Conservation (phyloP, 2,888 invertebrate genomes). For the Acleris laterana region DNA sequence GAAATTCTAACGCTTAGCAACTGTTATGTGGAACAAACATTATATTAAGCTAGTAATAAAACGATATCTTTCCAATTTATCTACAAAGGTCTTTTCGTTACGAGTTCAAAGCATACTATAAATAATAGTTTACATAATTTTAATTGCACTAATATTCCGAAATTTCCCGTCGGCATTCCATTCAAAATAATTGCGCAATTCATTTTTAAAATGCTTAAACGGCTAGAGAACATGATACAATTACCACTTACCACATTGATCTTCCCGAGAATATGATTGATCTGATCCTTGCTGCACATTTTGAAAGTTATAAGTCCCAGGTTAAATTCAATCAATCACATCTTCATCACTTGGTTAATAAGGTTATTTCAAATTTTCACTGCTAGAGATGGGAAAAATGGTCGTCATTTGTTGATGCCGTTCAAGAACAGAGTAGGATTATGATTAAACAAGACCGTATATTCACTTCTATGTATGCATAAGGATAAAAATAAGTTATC, state of each 20-base stretch:
- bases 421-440: not conserved
- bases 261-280: constrained; percentile 89
- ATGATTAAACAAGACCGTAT: not conserved
- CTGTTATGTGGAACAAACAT: constrained; percentile 14
- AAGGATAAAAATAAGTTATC: too few relatives aligned
- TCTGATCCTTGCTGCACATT: constrained; percentile 89
- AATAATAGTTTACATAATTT: constrained; percentile 14
- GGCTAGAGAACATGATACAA: constrained; percentile 5
- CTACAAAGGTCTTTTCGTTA: constrained; percentile 12
- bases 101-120: not conserved
- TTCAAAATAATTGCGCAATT: not conserved
- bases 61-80: constrained; percentile 22
- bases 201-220: not conserved
- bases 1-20: constrained; percentile 6
- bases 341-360: constrained; percentile 45
- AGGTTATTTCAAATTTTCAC: constrained; percentile 18
- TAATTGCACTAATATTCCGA: not conserved
- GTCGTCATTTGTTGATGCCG: constrained; percentile 16
- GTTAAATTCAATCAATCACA: constrained; percentile 62
- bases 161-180: not conserved
- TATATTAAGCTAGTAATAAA: constrained; percentile 11
- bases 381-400: not conserved
- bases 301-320: constrained; percentile 49
- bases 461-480: not conserved
- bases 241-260: constrained; percentile 87